Conservation (phyloP, 23 tunicate genomes). For the Styela clava region DNA sequence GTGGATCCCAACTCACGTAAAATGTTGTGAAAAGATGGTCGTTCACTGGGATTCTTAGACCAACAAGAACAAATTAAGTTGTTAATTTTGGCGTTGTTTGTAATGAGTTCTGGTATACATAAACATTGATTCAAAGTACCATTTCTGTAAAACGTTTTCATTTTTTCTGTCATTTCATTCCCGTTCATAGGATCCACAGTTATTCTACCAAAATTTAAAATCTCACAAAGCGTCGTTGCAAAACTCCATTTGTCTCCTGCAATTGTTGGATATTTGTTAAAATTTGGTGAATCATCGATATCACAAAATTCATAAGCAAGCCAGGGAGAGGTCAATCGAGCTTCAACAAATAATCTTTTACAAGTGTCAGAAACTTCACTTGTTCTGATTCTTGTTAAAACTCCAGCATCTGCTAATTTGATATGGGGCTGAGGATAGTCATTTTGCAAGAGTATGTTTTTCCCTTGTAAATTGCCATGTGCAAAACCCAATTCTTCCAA, state of each 20-base stretch:
- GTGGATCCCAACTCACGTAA: conserved; percentile 63
- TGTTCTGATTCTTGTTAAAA: conserved; percentile 24
- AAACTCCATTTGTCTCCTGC: conserved; percentile 85
- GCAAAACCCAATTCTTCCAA: conserved; percentile 60
- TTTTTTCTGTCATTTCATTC: conserved; percentile 14
- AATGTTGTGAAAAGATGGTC: conserved; percentile 69
- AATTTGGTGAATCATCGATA: not conserved
- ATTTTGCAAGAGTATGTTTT: conserved; percentile 60
- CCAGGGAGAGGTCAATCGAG: conserved; percentile 76
- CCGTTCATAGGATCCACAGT: conserved; percentile 17
- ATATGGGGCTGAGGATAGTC: conserved; percentile 62
- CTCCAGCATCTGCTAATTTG: conserved; percentile 81
- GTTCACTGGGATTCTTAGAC: conserved; percentile 30
- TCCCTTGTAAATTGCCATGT: conserved; percentile 80
- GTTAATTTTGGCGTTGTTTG: conserved; percentile 5
- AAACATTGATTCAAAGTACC: conserved; percentile 14
- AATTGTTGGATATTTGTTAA: conserved; percentile 24
- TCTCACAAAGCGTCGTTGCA: conserved; percentile 86
- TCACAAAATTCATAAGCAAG: conserved; percentile 76
- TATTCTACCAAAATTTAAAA: conserved; percentile 31
- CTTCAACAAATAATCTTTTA: conserved; percentile 21
- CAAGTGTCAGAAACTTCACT: not conserved
- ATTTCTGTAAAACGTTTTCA: conserved; percentile 17
- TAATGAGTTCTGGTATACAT: conserved; percentile 37
- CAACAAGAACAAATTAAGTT: conserved; percentile 48